Conservation (phyloP, 2,797 vertebrate genomes). For the Echiichthys vipera region DNA sequence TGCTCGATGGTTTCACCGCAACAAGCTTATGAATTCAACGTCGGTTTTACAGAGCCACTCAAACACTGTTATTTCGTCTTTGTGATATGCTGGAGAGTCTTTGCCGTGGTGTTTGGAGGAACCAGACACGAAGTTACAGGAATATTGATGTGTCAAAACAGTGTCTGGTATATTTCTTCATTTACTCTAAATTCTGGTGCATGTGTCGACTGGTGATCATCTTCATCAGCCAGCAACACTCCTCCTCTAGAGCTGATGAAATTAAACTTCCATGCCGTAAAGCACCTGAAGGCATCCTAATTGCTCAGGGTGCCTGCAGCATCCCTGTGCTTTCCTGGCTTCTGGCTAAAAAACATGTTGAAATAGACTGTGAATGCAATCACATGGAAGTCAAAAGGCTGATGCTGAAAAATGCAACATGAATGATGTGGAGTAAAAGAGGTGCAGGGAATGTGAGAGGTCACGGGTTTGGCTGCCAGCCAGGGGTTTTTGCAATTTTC, state of each 20-base stretch:
- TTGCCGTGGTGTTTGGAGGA: constrained; percentile 21
- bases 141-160: constrained; percentile 45
- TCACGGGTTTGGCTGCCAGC: constrained; percentile 1
- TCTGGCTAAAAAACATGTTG: constrained; percentile 29
- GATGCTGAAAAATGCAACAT: constrained; percentile 26
- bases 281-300: constrained; percentile 23
- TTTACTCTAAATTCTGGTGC: constrained; percentile 26
- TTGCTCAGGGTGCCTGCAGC: constrained; percentile 23
- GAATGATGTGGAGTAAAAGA: constrained; percentile 25
- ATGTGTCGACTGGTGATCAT: constrained; percentile 13
- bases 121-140: constrained; percentile 30
- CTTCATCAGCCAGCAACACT: not conserved
- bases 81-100: constrained; percentile 22
- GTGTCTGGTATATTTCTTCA: constrained; percentile 11
- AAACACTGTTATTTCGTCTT: constrained; percentile 41
- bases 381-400: constrained; percentile 33
- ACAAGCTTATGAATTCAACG: constrained; percentile 39
- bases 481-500: constrained; percentile 32
- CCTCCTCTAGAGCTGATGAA: constrained; percentile 8
- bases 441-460: constrained; percentile 13
- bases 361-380: constrained; percentile 28
- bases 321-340: constrained; percentile 3
- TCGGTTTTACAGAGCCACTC: constrained; percentile 25
- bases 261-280: constrained; percentile 24
- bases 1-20: constrained; percentile 38